Percentiles rank a stretch among this genome's conserved stretches.
phyloP scores from a whole-genome alignment of 2,888 invertebrate species.

The Serrognathus titanus region DNA sequence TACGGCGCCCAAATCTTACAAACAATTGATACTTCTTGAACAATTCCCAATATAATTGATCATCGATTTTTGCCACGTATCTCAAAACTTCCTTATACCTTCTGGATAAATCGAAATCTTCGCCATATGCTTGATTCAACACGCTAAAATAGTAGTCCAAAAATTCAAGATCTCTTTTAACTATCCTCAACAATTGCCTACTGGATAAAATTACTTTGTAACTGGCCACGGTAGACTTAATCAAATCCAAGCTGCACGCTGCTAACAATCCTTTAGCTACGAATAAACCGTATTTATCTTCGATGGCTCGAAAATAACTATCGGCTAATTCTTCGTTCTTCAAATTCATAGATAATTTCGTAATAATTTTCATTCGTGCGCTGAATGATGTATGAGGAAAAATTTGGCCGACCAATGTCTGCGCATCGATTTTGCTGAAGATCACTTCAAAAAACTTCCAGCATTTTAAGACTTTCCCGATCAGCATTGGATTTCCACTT shows the following conservation, averaged over 20 bases:
- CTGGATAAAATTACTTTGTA: constrained; percentile 13
- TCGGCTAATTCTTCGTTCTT: constrained; percentile 10
- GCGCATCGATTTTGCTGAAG: constrained; percentile 9
- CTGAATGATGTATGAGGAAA: constrained; percentile 16
- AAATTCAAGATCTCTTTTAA: constrained; percentile 13
- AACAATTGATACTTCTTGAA: constrained; percentile 2
- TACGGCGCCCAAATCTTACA: constrained; percentile 11
- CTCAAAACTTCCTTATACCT: not conserved
- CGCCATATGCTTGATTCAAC: not conserved
- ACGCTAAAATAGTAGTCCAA: constrained; percentile 12
- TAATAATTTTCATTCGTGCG: too few species aligned
- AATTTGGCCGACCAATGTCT: constrained; percentile 10
- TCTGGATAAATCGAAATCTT: not conserved
- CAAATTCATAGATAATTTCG: constrained; percentile 1
- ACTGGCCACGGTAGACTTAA: constrained; percentile 5
- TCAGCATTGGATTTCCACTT: constrained; percentile 12
- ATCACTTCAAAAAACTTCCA: constrained; percentile 18
- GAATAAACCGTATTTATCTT: constrained; percentile 17
- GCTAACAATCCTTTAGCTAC: constrained; percentile 17
- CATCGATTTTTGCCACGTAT: constrained; percentile 9
- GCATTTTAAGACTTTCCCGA: constrained; percentile 17
- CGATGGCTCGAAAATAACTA: constrained; percentile 15
- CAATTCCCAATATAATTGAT: constrained; percentile 13
- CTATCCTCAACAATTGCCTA: constrained; percentile 11
- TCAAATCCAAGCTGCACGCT: constrained; percentile 12